phyloP scores from a whole-genome alignment of 2,888 invertebrate genomes.

The Trichogramma evanescens region DNA sequence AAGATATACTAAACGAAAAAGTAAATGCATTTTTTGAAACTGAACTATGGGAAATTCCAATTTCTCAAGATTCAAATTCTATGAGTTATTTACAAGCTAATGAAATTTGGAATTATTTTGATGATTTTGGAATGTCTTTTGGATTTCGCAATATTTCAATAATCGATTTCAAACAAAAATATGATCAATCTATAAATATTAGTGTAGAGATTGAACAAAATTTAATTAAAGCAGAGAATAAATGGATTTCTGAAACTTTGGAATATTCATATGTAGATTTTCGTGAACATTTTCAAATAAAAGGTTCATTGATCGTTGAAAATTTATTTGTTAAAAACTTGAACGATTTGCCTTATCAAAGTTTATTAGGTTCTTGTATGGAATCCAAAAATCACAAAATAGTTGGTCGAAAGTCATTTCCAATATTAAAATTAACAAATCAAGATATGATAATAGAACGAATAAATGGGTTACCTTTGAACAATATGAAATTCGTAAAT shows the following conservation, averaged over 20 bases:
- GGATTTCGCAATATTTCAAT: background rate
- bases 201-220: conserved; percentile 1
- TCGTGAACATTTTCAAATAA: conserved; percentile 37
- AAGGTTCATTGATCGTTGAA: conserved; percentile 32
- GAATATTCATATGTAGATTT: conserved; percentile 28
- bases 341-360: conserved; percentile 32
- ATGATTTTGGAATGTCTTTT: conserved; percentile 7
- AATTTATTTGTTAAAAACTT: conserved; percentile 34
- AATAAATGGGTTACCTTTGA: conserved; percentile 38
- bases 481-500: conserved; percentile 34
- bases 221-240: background rate
- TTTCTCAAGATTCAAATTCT: too few species aligned
- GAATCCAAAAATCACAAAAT: conserved; percentile 27
- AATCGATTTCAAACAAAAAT: conserved; percentile 26
- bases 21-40: conserved; percentile 15
- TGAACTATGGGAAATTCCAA: background rate
- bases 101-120: background rate
- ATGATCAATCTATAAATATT: conserved; percentile 28
- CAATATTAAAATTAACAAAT: conserved; percentile 25
- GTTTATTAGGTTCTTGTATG: conserved; percentile 32
- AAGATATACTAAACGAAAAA: conserved; percentile 30
- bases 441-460: conserved; percentile 30
- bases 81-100: too few species aligned
- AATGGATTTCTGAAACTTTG: background rate
- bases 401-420: conserved; percentile 27